Evolutionary conservation across 2,113 vertebrate genomes (phyloP).

Genomic region (Paedocypris sp.): DNA sequence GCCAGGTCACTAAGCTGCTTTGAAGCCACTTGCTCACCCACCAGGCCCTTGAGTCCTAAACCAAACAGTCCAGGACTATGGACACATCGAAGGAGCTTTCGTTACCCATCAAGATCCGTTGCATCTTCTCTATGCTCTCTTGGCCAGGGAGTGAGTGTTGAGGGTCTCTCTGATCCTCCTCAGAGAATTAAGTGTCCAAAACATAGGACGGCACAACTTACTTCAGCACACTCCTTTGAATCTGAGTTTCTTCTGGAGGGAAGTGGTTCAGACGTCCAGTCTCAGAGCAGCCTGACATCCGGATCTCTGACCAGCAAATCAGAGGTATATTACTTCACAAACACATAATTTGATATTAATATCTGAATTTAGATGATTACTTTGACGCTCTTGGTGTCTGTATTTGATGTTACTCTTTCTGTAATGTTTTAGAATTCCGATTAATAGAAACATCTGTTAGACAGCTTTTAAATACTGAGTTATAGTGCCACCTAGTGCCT

Average conservation of each 20-base stretch:
- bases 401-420: neutral
- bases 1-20: conserved; percentile 46
- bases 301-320: conserved; percentile 48
- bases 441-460: too few relatives aligned
- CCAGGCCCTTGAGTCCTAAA: conserved; percentile 71
- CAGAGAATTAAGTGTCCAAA: conserved; percentile 53
- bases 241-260: conserved; percentile 55
- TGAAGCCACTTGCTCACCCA: conserved; percentile 55
- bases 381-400: neutral
- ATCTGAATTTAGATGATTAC: neutral
- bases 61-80: conserved; percentile 55
- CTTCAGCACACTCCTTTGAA: conserved; percentile 53
- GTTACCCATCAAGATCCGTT: conserved; percentile 46
- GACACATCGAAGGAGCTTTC: conserved; percentile 45
- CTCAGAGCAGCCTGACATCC: conserved; percentile 48
- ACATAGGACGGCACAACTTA: conserved; percentile 48
- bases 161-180: conserved; percentile 45
- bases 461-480: too few relatives aligned
- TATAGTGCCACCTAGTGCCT: neutral
- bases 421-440: too few relatives aligned
- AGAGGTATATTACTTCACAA: conserved; percentile 56
- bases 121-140: conserved; percentile 64
- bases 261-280: conserved; percentile 46
- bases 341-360: neutral
- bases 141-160: conserved; percentile 46